phyloP scores from a whole-genome alignment of 1,140 invertebrate genomes.

The Saccostrea glomerata region DNA sequence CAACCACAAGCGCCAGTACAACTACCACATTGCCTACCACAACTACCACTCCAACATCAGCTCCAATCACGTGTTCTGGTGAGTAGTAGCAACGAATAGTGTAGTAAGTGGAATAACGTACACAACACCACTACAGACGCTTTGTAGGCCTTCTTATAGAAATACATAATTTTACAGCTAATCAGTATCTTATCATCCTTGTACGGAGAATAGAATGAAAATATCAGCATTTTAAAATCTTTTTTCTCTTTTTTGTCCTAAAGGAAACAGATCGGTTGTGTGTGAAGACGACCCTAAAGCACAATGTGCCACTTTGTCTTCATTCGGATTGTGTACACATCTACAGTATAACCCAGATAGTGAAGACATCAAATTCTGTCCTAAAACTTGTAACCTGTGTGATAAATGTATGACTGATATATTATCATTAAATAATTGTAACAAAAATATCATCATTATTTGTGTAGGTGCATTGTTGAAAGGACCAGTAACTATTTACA shows the following conservation, averaged over 20 bases:
- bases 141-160: too few species aligned
- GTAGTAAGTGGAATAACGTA: too few species aligned
- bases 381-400: not conserved
- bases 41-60: constrained; percentile 16
- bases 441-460: not conserved
- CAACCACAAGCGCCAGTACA: not conserved
- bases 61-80: not conserved
- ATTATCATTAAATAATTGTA: too few species aligned
- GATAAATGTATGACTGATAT: not conserved
- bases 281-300: not conserved
- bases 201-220: too few species aligned
- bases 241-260: not conserved
- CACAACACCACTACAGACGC: too few species aligned
- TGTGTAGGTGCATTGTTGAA: too few species aligned
- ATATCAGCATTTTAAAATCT: too few species aligned
- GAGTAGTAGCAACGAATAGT: too few species aligned
- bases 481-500: too few species aligned
- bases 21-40: not conserved
- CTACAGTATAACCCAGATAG: not conserved
- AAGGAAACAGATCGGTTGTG: not conserved
- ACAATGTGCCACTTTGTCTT: not conserved
- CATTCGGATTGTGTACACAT: not conserved
- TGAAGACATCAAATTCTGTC: not conserved
- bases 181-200: too few species aligned
- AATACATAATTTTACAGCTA: too few species aligned